Evolutionary conservation across 2,888 invertebrate genomes (phyloP).

Genomic region (Oxystoma pomonae): DNA sequence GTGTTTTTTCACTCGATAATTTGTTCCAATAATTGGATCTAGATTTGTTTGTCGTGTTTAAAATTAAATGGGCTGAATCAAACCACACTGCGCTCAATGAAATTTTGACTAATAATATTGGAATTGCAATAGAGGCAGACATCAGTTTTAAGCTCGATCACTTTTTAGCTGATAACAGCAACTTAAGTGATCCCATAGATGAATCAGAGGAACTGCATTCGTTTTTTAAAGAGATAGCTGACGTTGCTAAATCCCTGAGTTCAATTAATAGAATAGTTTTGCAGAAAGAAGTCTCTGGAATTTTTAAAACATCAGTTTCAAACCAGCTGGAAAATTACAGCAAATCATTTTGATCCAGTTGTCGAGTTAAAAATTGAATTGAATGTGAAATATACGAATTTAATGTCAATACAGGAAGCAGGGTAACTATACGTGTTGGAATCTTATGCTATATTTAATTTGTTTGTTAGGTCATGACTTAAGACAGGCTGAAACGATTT

Average conservation of each 20-base stretch:
- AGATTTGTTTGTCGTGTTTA: not conserved
- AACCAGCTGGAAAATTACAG: not conserved
- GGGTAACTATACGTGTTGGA: too few species aligned
- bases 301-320: slow-evolving; percentile 11
- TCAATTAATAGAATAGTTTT: slow-evolving; percentile 25
- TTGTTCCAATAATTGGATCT: too few species aligned
- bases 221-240: slow-evolving; percentile 27
- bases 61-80: too few species aligned
- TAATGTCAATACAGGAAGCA: too few species aligned
- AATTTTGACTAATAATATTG: not conserved
- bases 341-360: not conserved
- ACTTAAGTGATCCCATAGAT: not conserved
- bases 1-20: too few species aligned
- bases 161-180: too few species aligned
- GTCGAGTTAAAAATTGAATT: too few species aligned
- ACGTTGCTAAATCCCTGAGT: slow-evolving; percentile 25
- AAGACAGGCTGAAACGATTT: too few species aligned
- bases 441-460: too few species aligned
- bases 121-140: not conserved
- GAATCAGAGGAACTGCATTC: slow-evolving; percentile 24
- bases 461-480: too few species aligned
- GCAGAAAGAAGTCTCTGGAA: slow-evolving; percentile 26
- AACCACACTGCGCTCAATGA: slow-evolving; percentile 6
- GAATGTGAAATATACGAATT: too few species aligned
- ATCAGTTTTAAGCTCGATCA: not conserved